phyloP scores from a whole-genome alignment of 2,888 invertebrate genomes.

The Eristalinus sepulchralis region DNA sequence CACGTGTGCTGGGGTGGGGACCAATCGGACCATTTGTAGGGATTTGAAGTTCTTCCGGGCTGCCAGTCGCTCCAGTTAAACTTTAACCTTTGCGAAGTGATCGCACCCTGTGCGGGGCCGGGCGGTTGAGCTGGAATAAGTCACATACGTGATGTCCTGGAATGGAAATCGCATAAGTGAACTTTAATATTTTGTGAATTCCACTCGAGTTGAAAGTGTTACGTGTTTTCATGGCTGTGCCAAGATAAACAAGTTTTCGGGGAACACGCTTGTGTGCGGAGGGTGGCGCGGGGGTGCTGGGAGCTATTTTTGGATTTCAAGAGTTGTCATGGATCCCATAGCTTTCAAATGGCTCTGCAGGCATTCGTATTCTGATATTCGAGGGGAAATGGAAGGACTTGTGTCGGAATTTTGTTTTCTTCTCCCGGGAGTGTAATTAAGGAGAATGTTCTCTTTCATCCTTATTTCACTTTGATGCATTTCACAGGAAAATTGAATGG shows the following conservation, averaged over 20 bases:
- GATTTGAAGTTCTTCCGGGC: neutral
- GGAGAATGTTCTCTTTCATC: too few relatives aligned
- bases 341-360: neutral
- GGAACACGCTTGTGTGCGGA: too few relatives aligned
- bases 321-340: neutral
- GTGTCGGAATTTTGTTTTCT: neutral
- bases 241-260: neutral
- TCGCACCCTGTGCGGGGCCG: neutral
- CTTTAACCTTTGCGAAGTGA: neutral
- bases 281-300: neutral
- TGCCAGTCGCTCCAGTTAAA: neutral
- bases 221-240: neutral
- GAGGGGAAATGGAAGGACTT: neutral
- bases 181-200: neutral
- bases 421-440: neutral
- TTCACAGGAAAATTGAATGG: too few relatives aligned
- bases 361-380: neutral
- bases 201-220: too few relatives aligned
- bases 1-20: neutral
- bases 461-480: too few relatives aligned
- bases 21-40: neutral
- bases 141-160: neutral
- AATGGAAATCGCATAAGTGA: neutral
- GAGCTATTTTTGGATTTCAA: neutral
- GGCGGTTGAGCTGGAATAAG: neutral